Evolutionary conservation across 2,888 invertebrate genomes (phyloP).

Genomic region (Philereme vetulata): DNA sequence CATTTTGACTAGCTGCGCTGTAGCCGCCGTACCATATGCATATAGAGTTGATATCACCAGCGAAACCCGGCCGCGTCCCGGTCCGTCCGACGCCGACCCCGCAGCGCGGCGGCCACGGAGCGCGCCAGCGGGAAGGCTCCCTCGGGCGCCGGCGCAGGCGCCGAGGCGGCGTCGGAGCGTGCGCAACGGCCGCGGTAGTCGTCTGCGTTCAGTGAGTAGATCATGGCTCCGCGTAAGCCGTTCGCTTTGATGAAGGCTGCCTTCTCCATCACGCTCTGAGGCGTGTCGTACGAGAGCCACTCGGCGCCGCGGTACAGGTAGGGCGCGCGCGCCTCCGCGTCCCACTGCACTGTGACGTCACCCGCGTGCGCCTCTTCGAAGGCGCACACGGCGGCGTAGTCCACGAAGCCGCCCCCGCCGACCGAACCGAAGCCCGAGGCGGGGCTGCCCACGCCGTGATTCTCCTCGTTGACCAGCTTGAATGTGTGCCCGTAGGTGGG

Average conservation of each 20-base stretch:
- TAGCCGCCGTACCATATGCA: neutral
- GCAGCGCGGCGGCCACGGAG: slow-evolving; percentile 28
- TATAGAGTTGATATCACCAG: neutral
- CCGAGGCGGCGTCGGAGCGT: slow-evolving; percentile 17
- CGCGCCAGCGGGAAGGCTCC: slow-evolving; percentile 50
- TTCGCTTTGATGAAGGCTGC: slow-evolving; percentile 86
- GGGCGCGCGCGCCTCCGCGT: slow-evolving; percentile 83
- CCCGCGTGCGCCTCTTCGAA: slow-evolving; percentile 87
- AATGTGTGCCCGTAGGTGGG: slow-evolving; percentile 95
- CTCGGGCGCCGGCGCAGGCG: slow-evolving; percentile 44
- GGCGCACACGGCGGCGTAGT: slow-evolving; percentile 87
- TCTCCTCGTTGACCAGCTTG: slow-evolving; percentile 86
- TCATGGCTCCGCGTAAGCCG: slow-evolving; percentile 91
- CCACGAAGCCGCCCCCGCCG: slow-evolving; percentile 88
- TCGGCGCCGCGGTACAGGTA: slow-evolving; percentile 87
- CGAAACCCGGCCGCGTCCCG: slow-evolving; percentile 36
- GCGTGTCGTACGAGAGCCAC: slow-evolving; percentile 94
- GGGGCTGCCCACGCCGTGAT: slow-evolving; percentile 88
- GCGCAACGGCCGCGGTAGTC: slow-evolving; percentile 86
- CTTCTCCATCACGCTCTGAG: slow-evolving; percentile 88
- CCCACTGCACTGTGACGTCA: slow-evolving; percentile 51
- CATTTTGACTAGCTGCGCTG: neutral
- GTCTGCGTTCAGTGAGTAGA: slow-evolving; percentile 92
- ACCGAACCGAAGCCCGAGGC: slow-evolving; percentile 87
- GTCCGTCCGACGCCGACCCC: neutral